Percentiles rank a stretch among this genome's conserved stretches.
These are phyloP conservation scores for Euthynnus affinis DNA, from an alignment of 2,797 vertebrate genomes.

Conservation along the genomic window DNA sequence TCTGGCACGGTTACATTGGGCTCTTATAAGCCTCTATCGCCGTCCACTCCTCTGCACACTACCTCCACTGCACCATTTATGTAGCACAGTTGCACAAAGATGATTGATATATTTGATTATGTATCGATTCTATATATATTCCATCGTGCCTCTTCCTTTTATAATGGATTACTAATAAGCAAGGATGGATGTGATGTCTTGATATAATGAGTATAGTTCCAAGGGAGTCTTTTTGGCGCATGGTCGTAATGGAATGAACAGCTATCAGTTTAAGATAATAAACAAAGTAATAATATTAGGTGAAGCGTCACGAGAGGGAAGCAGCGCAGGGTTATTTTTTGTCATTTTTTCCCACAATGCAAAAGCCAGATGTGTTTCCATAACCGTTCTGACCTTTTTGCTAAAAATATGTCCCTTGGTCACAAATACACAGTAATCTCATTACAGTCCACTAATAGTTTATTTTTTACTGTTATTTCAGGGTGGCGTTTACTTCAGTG, in stretches of 20 bases:
- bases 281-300: neutral
- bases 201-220: too few relatives aligned
- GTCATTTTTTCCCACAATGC: too few relatives aligned
- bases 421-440: neutral
- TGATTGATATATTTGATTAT: neutral
- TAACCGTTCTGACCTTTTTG: neutral
- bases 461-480: conserved; percentile 57
- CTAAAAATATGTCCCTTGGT: neutral
- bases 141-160: neutral
- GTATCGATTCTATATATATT: neutral
- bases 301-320: too few relatives aligned
- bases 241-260: neutral
- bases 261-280: neutral
- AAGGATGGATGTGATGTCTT: neutral
- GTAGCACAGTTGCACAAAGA: too few relatives aligned
- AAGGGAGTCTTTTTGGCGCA: too few relatives aligned
- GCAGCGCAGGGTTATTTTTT: too few relatives aligned
- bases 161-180: neutral
- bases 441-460: neutral
- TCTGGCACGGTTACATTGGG: too few relatives aligned
- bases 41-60: too few relatives aligned
- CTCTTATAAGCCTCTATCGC: too few relatives aligned
- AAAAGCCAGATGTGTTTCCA: too few relatives aligned
- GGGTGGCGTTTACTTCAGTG: conserved; percentile 93
- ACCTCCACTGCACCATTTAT: too few relatives aligned